Evolutionary conservation across 2,888 invertebrate species (phyloP), one percentile per base, ranked within the genome.

Genomic region (Leistus spinibarbis): DNA sequence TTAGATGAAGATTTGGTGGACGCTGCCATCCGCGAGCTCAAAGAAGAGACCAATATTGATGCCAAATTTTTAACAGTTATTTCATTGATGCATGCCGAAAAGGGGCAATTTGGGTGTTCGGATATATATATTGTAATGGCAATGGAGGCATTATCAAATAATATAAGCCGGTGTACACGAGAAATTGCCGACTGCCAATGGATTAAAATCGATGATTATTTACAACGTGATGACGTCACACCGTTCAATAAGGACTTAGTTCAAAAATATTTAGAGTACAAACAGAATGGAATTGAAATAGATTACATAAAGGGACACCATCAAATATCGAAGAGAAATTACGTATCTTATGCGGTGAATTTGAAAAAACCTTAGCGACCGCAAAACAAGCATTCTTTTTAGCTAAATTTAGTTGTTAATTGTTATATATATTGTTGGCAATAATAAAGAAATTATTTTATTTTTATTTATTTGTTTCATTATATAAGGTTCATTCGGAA

Each of bases 31-130:
- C 89, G 98, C 78, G 98, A 98, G 87, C 94, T 97, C 0, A 87
- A 89, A 70, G 98, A 98, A 87, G 98, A 98, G 87, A 98, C 98
- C 0, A 94, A 95, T 66, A 89, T 98, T 71, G 86, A 90, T 78
- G 88, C 94, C 0, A 88, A 90, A 80, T 97, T 95, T 84, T 88
- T 91, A 75, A 92, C 93, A 17, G 86, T 97, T 76, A 85, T 97
- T 1, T 90, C 92, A 63, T 88, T 96, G 65, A 88, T 96, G 77
- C 97, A 97, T 82, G 88, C 90, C 19, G 95, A 95, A 82, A 87
- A 89, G 40, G 91, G 90, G 72, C 90, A 90, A 83, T 96, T 93
- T 84, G 92, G 89, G 0, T 95, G 95, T 84, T 95, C 96, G 0
- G 97, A 97, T 84, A 90, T 97, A 73, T 97, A 97, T 85, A 88